Conservation (phyloP, 37 sponge, comb jelly and placozoan genomes). For the Diacarnus erythraeanus region DNA sequence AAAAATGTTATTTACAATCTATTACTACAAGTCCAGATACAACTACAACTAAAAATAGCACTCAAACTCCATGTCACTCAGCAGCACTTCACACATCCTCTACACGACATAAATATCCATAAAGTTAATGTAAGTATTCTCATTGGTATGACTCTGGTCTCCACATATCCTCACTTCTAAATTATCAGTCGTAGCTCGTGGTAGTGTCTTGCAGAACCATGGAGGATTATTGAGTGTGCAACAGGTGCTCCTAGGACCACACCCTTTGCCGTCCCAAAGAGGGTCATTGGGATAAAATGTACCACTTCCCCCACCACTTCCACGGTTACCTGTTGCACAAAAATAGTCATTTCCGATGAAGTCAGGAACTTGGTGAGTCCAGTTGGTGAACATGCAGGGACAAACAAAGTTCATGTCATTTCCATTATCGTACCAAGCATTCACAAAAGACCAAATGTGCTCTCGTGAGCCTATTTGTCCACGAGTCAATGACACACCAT, state of each 20-base stretch:
- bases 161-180: conserved; percentile 13
- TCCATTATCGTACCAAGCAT: background rate
- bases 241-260: conserved; percentile 20
- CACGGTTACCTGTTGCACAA: conserved; percentile 4
- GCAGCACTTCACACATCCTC: too few species aligned
- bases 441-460: conserved; percentile 51
- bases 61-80: too few species aligned
- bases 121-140: background rate
- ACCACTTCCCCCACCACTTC: background rate
- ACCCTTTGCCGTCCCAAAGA: conserved; percentile 29
- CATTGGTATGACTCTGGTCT: background rate
- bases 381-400: background rate
- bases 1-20: too few species aligned
- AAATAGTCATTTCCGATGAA: conserved; percentile 28
- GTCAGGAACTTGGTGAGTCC: background rate
- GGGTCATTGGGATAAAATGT: conserved; percentile 9
- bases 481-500: conserved; percentile 28
- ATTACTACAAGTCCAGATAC: too few species aligned
- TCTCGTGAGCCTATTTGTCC: background rate
- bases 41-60: too few species aligned
- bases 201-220: conserved; percentile 30
- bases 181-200: background rate
- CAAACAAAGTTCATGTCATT: background rate
- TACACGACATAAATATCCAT: conserved; percentile 21
- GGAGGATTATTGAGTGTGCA: conserved; percentile 23